phyloP scores from a whole-genome alignment of 2,888 invertebrate species.

The Chrysolina haemoptera region DNA sequence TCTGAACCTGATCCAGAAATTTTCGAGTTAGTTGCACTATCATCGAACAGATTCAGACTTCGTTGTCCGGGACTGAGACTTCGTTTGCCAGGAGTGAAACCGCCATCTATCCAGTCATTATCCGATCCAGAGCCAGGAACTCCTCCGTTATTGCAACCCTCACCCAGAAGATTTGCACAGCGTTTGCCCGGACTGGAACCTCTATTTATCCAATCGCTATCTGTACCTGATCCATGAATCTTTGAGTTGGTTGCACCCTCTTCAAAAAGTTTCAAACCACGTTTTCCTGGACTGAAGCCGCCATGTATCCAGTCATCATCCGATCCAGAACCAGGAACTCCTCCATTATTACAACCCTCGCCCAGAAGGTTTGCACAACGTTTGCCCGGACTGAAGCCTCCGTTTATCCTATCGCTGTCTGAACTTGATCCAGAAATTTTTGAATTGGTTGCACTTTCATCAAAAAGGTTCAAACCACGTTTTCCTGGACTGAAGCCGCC shows the following conservation, averaged over 20 bases:
- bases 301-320: conserved; percentile 55
- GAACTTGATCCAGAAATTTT: conserved; percentile 66
- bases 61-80: conserved; percentile 58
- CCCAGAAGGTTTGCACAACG: conserved; percentile 70
- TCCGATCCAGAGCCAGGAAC: conserved; percentile 55
- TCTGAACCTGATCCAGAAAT: conserved; percentile 69
- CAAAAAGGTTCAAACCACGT: conserved; percentile 60
- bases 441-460: conserved; percentile 69
- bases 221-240: conserved; percentile 54
- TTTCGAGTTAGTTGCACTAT: conserved; percentile 71
- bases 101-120: conserved; percentile 51
- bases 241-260: conserved; percentile 45
- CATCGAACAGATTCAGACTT: conserved; percentile 71
- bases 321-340: conserved; percentile 69
- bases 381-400: conserved; percentile 54
- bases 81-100: conserved; percentile 53
- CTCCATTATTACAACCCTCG: conserved; percentile 70
- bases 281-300: conserved; percentile 47
- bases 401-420: conserved; percentile 54
- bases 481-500: conserved; percentile 47
- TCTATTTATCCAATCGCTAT: conserved; percentile 41
- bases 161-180: conserved; percentile 71
- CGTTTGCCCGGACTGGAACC: conserved; percentile 47
- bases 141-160: conserved; percentile 60
- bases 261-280: conserved; percentile 65